A percentile compares a stretch with the other conserved stretches of the same genome.
Evolutionary conservation across 2,888 invertebrate genomes (phyloP).

Genomic region (Barypeithes pellucidus): DNA sequence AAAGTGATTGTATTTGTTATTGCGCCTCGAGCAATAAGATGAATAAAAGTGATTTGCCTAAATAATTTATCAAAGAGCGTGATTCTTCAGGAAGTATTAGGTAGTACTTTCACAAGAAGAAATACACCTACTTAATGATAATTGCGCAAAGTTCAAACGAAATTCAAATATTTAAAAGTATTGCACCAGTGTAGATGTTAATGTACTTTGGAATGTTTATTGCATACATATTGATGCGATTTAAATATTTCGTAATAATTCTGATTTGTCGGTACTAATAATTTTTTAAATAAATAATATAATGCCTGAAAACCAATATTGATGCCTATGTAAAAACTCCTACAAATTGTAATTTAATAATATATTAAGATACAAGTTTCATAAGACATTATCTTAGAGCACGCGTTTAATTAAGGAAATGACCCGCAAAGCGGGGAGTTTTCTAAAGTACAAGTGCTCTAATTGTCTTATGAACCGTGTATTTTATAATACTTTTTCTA

Average conservation of each 20-base stretch:
- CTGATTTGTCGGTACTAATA: neutral
- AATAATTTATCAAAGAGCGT: constrained; percentile 18
- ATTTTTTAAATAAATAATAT: too few relatives aligned
- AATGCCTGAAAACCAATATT: too few relatives aligned
- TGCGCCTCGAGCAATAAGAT: constrained; percentile 12
- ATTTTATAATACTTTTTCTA: too few relatives aligned
- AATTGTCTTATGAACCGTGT: too few relatives aligned
- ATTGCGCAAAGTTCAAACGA: constrained; percentile 20
- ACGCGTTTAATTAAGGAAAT: too few relatives aligned
- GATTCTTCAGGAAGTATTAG: constrained; percentile 30
- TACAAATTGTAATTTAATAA: too few relatives aligned
- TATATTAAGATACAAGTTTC: too few relatives aligned
- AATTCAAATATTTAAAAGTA: constrained; percentile 27
- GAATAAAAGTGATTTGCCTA: constrained; percentile 11
- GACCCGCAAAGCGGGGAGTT: too few relatives aligned
- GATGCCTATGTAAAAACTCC: too few relatives aligned
- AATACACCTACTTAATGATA: neutral
- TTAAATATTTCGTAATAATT: neutral
- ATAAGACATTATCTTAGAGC: too few relatives aligned
- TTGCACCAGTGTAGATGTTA: neutral
- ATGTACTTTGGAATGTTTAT: neutral
- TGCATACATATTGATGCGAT: constrained; percentile 4
- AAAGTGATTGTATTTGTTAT: constrained; percentile 20
- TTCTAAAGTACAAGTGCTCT: too few relatives aligned
- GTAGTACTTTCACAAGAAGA: constrained; percentile 33